A percentile compares a stretch with the other conserved stretches of the same genome.
Conservation (phyloP, 2,797 vertebrate genomes). For the Nothura maculosa region DNA sequence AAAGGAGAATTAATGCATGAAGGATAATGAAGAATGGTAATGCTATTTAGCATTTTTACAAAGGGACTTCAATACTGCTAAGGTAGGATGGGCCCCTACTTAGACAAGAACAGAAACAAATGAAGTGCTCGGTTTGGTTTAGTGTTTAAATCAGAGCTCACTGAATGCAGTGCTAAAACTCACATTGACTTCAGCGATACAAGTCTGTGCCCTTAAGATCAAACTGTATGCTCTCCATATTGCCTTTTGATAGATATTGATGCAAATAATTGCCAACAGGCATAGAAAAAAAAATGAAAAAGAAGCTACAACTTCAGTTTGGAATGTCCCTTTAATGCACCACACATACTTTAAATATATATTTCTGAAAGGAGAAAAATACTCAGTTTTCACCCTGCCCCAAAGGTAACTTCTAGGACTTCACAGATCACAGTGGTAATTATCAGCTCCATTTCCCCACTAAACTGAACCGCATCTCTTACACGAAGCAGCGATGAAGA, state of each 20-base stretch:
- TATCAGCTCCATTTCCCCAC: background rate
- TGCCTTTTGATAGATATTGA: background rate
- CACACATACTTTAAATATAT: background rate
- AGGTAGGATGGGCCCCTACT: background rate
- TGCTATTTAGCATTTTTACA: constrained; percentile 12
- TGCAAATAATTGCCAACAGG: background rate
- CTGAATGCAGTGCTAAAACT: background rate
- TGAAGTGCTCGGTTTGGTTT: background rate
- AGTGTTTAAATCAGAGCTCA: background rate
- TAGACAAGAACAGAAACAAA: background rate
- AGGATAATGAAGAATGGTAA: background rate
- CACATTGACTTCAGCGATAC: background rate
- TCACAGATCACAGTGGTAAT: background rate
- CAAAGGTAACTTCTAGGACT: background rate
- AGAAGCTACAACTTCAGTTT: background rate
- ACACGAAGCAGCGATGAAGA: background rate
- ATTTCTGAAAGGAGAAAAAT: background rate
- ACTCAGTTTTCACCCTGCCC: background rate
- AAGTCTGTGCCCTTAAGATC: background rate
- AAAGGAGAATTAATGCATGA: constrained; percentile 26
- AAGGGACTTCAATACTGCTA: background rate
- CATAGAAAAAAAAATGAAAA: background rate
- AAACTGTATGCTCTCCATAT: background rate
- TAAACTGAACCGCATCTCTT: background rate
- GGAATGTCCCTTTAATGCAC: background rate